Evolutionary conservation across 1,140 invertebrate genomes (phyloP).

Genomic region (Scaptodrosophila lebanonensis): DNA sequence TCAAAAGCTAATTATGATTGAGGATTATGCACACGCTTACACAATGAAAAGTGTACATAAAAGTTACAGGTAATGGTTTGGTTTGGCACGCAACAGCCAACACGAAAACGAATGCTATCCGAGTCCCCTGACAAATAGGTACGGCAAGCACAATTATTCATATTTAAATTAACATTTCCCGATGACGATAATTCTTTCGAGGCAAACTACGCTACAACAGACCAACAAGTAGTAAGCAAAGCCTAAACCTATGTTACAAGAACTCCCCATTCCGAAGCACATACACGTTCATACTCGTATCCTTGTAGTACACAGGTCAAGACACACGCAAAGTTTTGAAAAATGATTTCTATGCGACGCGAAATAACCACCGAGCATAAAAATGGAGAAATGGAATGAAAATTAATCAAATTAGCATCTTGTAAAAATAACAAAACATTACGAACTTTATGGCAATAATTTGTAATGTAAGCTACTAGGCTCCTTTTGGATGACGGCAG

Average conservation of each 20-base stretch:
- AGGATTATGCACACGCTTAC: conserved; percentile 58
- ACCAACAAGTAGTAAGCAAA: conserved; percentile 10
- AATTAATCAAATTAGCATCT: conserved; percentile 76
- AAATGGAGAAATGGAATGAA: conserved; percentile 46
- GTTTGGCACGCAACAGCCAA: conserved; percentile 1
- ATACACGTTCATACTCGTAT: conserved; percentile 1
- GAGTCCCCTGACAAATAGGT: neutral
- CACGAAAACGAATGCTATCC: neutral
- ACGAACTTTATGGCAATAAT: conserved; percentile 50
- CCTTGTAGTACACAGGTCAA: conserved; percentile 16
- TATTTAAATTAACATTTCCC: conserved; percentile 77
- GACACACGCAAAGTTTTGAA: conserved; percentile 55
- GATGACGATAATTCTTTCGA: conserved; percentile 72
- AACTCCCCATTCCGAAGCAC: neutral
- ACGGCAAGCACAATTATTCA: conserved; percentile 62
- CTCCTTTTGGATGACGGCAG: conserved; percentile 1
- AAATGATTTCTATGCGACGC: conserved; percentile 47
- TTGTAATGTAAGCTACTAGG: conserved; percentile 51
- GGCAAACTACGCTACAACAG: conserved; percentile 43
- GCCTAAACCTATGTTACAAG: neutral
- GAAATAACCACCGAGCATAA: conserved; percentile 28
- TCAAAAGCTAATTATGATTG: conserved; percentile 52
- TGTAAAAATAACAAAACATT: conserved; percentile 66
- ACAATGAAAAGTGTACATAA: conserved; percentile 34
- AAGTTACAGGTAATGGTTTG: conserved; percentile 16